Conservation (phyloP, 64 coral and sea anemone species). For the Montipora foliosa region DNA sequence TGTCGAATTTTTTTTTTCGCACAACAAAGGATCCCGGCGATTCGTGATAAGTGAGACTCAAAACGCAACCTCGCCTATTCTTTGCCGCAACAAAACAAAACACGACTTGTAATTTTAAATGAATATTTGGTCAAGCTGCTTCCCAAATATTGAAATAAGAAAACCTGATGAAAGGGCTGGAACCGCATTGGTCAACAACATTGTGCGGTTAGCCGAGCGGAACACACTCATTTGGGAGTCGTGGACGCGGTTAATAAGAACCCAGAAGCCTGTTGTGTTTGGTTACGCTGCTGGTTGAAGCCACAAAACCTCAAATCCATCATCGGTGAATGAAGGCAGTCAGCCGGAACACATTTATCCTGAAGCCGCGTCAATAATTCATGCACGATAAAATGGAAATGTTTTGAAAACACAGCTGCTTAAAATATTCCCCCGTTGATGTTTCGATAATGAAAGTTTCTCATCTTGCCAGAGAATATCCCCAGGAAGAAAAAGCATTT, state of each 20-base stretch:
- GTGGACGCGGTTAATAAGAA: slow-evolving; percentile 76
- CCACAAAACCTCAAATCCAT: slow-evolving; percentile 94
- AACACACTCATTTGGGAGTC: slow-evolving; percentile 79
- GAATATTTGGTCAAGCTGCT: slow-evolving; percentile 92
- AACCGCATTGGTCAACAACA: slow-evolving; percentile 66
- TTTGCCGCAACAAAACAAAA: slow-evolving; percentile 93
- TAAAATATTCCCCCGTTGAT: slow-evolving; percentile 82
- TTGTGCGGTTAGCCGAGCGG: slow-evolving; percentile 49
- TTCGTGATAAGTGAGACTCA: not conserved
- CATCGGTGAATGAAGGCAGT: slow-evolving; percentile 88
- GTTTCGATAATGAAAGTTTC: slow-evolving; percentile 70
- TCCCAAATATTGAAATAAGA: slow-evolving; percentile 88
- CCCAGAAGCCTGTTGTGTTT: slow-evolving; percentile 82
- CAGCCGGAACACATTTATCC: slow-evolving; percentile 86
- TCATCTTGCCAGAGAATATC: slow-evolving; percentile 14
- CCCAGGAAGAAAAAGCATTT: not conserved
- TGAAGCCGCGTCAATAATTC: slow-evolving; percentile 90
- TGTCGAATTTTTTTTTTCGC: not conserved
- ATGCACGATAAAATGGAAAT: slow-evolving; percentile 93
- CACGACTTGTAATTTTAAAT: slow-evolving; percentile 84
- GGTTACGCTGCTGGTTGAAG: slow-evolving; percentile 64
- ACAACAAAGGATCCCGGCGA: slow-evolving; percentile 16
- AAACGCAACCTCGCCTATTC: slow-evolving; percentile 61
- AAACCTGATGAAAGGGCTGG: slow-evolving; percentile 62
- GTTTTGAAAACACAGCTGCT: slow-evolving; percentile 98